Conservation (phyloP, 2,797 vertebrate genomes). For the Myotis vivesi region DNA sequence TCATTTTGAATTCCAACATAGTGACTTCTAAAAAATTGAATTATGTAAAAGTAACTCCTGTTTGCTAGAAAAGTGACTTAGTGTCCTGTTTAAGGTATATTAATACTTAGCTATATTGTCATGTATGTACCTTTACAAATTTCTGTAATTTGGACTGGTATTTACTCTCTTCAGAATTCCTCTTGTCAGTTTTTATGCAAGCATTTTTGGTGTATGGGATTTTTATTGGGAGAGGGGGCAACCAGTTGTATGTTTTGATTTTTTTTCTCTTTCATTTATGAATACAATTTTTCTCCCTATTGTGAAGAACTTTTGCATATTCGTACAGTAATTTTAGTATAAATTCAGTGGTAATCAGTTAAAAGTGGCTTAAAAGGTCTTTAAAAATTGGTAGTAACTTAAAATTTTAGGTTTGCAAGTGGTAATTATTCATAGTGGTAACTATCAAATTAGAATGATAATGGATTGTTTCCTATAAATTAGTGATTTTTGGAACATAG, state of each 20-base stretch:
- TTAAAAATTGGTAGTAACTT: slow-evolving; percentile 9
- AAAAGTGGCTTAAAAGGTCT: background rate
- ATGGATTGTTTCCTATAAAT: background rate
- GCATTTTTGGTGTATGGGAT: background rate
- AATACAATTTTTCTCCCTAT: background rate
- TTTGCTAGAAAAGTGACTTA: background rate
- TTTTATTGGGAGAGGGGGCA: background rate
- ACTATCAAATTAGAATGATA: background rate
- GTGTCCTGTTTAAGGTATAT: background rate
- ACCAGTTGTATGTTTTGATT: slow-evolving; percentile 11
- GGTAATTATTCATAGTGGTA: background rate
- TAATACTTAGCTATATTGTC: background rate
- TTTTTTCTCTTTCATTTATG: background rate
- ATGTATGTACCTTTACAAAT: background rate
- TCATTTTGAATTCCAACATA: slow-evolving; percentile 6
- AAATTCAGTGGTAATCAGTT: background rate
- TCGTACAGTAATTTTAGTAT: background rate
- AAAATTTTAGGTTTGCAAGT: background rate
- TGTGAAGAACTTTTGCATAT: background rate
- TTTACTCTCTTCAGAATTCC: background rate
- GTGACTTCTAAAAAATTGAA: background rate
- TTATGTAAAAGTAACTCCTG: background rate
- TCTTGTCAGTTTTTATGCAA: background rate
- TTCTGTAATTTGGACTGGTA: background rate
- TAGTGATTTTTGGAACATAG: slow-evolving; percentile 15